These are phyloP conservation scores for Bujurquina vittata DNA, from an alignment of 2,113 vertebrate genomes.

Conservation along the genomic window DNA sequence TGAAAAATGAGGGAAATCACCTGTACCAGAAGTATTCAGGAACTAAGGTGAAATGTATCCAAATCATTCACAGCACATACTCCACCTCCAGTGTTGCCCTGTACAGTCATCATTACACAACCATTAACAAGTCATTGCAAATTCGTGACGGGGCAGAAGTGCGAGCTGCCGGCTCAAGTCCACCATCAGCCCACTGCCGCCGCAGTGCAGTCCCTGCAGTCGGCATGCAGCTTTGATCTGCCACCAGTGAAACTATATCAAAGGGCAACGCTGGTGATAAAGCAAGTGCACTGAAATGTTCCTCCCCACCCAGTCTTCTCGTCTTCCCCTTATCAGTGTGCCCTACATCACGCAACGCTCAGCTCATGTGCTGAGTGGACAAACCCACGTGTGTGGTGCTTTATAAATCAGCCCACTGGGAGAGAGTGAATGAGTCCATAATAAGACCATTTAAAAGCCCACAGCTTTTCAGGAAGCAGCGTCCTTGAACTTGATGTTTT, in stretches of 20 bases:
- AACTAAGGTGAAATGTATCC: constrained; percentile 9
- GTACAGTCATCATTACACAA: constrained; percentile 53
- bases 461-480: background rate
- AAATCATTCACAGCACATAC: background rate
- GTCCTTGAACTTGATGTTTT: constrained; percentile 7
- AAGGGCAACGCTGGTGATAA: constrained; percentile 75
- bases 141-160: constrained; percentile 46
- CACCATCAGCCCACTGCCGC: constrained; percentile 16
- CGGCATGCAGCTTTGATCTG: constrained; percentile 69
- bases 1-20: constrained; percentile 52
- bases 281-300: constrained; percentile 45
- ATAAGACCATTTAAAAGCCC: background rate
- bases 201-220: background rate
- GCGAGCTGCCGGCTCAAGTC: constrained; percentile 48
- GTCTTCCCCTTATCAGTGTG: constrained; percentile 61
- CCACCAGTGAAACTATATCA: constrained; percentile 70
- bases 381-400: constrained; percentile 16
- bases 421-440: background rate
- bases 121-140: constrained; percentile 13
- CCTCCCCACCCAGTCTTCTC: constrained; percentile 39
- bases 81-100: constrained; percentile 12
- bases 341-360: constrained; percentile 59
- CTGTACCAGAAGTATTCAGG: background rate
- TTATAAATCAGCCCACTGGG: constrained; percentile 8
- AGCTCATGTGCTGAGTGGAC: constrained; percentile 46